Evolutionary conservation across 2,113 vertebrate species (phyloP), one percentile per base, ranked within the genome.

Genomic region (Cettia cetti): DNA sequence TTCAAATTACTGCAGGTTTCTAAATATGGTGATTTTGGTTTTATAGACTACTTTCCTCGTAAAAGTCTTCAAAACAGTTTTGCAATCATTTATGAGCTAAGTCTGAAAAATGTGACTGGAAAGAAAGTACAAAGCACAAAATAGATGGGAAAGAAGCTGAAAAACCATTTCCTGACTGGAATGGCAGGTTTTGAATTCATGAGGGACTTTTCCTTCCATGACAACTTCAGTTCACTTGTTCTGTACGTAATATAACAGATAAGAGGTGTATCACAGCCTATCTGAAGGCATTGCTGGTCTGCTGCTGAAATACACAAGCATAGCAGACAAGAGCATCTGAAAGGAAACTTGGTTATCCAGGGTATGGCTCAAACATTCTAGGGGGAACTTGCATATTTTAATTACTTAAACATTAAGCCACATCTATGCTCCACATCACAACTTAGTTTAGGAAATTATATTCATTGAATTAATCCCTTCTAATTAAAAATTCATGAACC

Each of bases 401-500:
- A 86, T 81, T 45, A 89, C 45, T 71, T 72, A 61, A 66, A 76
- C 22, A 61, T 57, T 70, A 72, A 47, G 60, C 64, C 72, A 89
- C 64, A 78, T 54, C 56, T 81, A 19, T 50, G 68, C 31, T 61
- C 14, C 22, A 53, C 37, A 69, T 28, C 59, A 45, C 45, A 92
- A 68, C 31, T 56, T 82, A 61, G 57, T 74, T 92, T 56, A 81
- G 80, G 68, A 96, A 94, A 94, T 86, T 22, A 61, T n/a, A 86
- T 86, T 78, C 35, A 92, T 33, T 77, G 72, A 96, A 91, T 80
- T 33, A 91, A 94, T 63, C 31, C 54, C 11, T 59, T 74, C 39
- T 61, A 89, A 91, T 94, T 54, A 89, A 59, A 91, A 95, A 92
- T 82, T 92, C 69, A 86, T 71, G 27, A 90, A 90, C 5, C 17